Base-by-base conservation (phyloP, 2,888 invertebrate species). In the Trachelus tabidus region DNA sequence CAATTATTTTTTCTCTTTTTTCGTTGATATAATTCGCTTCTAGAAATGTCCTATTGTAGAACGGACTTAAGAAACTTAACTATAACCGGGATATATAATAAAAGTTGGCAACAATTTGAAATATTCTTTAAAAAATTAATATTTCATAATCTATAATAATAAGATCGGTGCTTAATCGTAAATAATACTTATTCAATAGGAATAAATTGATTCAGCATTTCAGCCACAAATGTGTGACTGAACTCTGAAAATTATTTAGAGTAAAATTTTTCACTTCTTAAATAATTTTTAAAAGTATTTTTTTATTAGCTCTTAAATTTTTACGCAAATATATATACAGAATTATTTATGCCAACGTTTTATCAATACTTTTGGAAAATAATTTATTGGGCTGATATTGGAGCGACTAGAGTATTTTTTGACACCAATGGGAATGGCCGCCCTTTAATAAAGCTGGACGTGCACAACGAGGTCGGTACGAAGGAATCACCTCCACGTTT, bases 401-500 rank as follows among this genome's bases (percentile, higher is more conserved):
- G 23, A 23, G 23, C 9, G 23, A 56, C 6, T 40, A 40, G 56
- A 56, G 23, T 23, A 23, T 23, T 23, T 71, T 71, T 71, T 71
- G 71, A 71, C 71, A 71, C n/a, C 11, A 71, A 71, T 34, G 34
- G 68, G 77, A 75, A 75, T 75, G 79, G 75, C 75, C 79, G 77
- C 77, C 79, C 77, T 75, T 79, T 77, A 56, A 76, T 34, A 75
- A 78, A 79, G 77, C 78, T 73, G 75, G 75, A 75, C 79, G 77
- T 79, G 83, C 69, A 56, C 77, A 76, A 76, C 79, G 81, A 79
- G 79, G 76, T 79, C 79, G 79, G 82, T 78, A 79, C 77, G 79
- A 79, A 83, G 82, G 80, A 84, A 82, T 81, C 82, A 82, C 79
- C 77, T 86, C 85, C 85, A 86, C 87, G 83, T 87, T 88, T 86